phyloP scores from a whole-genome alignment of 53 echinoderm and acorn worm genomes.

The Crossaster papposus region DNA sequence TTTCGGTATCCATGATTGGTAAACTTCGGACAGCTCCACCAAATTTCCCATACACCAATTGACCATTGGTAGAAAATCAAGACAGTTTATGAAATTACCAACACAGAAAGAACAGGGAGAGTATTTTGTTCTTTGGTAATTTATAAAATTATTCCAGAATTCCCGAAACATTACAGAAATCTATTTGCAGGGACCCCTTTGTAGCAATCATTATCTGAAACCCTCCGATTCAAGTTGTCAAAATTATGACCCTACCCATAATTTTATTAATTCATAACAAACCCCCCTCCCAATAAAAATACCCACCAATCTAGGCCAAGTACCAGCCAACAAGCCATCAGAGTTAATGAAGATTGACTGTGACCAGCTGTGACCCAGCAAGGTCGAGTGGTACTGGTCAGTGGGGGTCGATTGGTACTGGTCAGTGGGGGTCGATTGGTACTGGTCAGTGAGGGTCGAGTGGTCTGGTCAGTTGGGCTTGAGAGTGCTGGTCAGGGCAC shows the following conservation, averaged over 20 bases:
- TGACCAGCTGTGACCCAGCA: constrained; percentile 19
- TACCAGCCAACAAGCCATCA: not conserved
- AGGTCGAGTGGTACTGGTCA: constrained; percentile 47
- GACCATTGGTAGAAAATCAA: no score
- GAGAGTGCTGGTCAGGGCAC: constrained; percentile 31
- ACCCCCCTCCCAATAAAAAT: not conserved
- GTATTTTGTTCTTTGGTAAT: not conserved
- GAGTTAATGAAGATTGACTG: constrained; percentile 35
- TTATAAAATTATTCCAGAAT: not conserved
- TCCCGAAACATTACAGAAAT: not conserved
- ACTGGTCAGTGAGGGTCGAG: constrained; percentile 33
- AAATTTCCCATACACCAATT: no score
- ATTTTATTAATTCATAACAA: constrained; percentile 30
- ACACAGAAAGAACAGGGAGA: no score
- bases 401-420: no score
- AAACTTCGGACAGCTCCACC: no score
- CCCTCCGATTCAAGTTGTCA: constrained; percentile 15
- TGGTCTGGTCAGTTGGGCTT: constrained; percentile 33
- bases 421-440: constrained; percentile 27
- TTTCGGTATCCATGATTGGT: no score
- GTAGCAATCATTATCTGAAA: not conserved
- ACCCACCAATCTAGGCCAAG: constrained; percentile 20
- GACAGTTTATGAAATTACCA: no score
- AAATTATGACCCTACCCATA: not conserved
- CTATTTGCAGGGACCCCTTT: not conserved